These are phyloP conservation scores for Corythucha ciliata DNA, from an alignment of 2,888 invertebrate genomes.

Conservation along the genomic window DNA sequence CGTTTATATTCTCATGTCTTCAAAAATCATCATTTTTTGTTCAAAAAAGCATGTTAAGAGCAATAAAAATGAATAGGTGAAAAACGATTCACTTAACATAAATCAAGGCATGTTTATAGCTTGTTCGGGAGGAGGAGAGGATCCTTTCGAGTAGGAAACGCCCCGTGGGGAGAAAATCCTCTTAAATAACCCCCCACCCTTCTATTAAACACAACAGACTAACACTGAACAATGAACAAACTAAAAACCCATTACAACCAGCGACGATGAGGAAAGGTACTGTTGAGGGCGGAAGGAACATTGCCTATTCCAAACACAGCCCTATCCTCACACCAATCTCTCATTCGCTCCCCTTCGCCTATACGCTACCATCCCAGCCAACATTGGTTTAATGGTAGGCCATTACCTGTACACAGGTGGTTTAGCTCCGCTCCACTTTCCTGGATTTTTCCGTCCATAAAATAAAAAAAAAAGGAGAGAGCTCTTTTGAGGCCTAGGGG, in stretches of 20 bases:
- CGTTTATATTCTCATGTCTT: no score
- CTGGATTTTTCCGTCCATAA: neutral
- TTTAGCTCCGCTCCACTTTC: conserved; percentile 13
- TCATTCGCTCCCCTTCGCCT: no score
- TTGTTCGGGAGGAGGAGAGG: neutral
- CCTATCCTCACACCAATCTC: no score
- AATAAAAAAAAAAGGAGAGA: no score
- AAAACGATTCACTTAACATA: conserved; percentile 18
- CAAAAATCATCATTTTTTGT: no score
- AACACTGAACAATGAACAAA: conserved; percentile 23
- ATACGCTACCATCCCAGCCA: no score
- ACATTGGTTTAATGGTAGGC: conserved; percentile 17
- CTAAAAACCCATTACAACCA: conserved; percentile 22
- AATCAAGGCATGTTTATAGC: conserved; percentile 13
- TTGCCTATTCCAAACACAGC: no score
- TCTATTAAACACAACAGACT: no score
- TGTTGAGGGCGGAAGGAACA: no score
- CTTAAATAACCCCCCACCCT: no score
- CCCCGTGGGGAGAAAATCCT: conserved; percentile 8
- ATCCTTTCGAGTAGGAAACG: neutral
- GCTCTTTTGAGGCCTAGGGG: neutral
- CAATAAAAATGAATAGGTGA: conserved; percentile 6
- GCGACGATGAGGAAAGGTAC: conserved; percentile 3
- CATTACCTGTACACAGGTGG: conserved; percentile 21
- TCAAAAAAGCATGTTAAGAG: conserved; percentile 3